Base-by-base conservation (phyloP, 2,797 vertebrate genomes). In the Cuculus canorus region DNA sequence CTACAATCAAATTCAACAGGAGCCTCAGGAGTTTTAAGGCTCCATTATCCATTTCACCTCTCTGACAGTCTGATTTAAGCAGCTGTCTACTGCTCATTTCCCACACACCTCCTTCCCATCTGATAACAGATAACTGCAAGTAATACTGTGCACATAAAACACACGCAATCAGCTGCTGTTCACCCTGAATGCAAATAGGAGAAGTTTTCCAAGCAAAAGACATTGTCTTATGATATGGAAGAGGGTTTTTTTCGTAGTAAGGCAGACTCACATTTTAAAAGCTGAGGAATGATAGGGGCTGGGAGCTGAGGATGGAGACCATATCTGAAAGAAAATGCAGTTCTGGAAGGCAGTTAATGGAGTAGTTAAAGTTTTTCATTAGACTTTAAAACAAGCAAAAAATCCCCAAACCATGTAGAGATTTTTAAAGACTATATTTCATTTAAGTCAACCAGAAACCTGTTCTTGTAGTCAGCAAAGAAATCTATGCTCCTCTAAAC, bases 391-490 rank as follows among this genome's bases (percentile, higher is more conserved):
- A 4, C 27, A 92, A 83, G 48, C 12, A 92, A 65, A 10, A 92
- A 65, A n/a, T n/a, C n/a, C n/a, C n/a, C n/a, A 68, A 71, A 70
- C 88, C 60, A 39, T 39, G 39, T 64, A 13, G 64, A 85, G 37
- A 19, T 24, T 75, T 90, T 75, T 69, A 63, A 83, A 86, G 37
- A 76, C 37, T 91, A 60, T 92, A 60, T 92, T 95, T 45, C 48
- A 17, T 9, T 77, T 60, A 41, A 47, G 35, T 73, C 69, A 82
- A 82, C 35, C 39, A 82, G 92, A 96, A 86, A 76, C 39, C 82
- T 95, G 92, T 60, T 97, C 32, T 77, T 94, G 43, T 56, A 82
- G 88, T 90, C 90, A 95, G 35, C 30, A 65, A 52, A 90, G 56
- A 84, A 93, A 93, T 91, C 33, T 90, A 14, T 70, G 65, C 80